phyloP scores from a whole-genome alignment of 1,140 invertebrate genomes.

The Sipha flava region DNA sequence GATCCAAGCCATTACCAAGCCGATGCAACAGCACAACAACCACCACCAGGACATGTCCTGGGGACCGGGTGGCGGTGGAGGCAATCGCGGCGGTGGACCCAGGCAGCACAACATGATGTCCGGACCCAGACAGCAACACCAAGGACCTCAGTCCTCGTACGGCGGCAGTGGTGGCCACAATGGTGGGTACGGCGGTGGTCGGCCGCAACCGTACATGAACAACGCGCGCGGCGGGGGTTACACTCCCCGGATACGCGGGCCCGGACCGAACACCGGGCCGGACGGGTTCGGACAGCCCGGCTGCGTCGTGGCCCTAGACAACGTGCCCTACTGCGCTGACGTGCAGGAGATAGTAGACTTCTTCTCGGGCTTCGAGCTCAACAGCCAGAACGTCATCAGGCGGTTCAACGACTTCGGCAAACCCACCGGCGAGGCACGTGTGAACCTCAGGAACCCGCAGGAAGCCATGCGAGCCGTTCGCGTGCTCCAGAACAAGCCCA shows the following conservation, averaged over 20 bases:
- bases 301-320: constrained; percentile 72
- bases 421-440: constrained; percentile 80
- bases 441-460: constrained; percentile 64
- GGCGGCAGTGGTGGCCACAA: neutral
- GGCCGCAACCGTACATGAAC: neutral
- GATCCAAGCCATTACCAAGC: constrained; percentile 45
- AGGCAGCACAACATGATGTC: neutral
- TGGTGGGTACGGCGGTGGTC: neutral
- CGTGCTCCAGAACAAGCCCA: constrained; percentile 45
- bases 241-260: neutral
- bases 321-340: constrained; percentile 75
- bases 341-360: constrained; percentile 81
- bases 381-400: constrained; percentile 67
- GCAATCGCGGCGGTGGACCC: neutral
- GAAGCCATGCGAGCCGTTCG: constrained; percentile 67
- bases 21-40: neutral
- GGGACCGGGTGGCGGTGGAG: neutral
- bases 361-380: constrained; percentile 66
- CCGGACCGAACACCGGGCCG: constrained; percentile 33
- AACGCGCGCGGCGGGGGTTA: neutral
- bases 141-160: neutral
- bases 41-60: neutral
- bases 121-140: neutral
- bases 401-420: constrained; percentile 74
- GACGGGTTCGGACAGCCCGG: constrained; percentile 66